phyloP scores from a whole-genome alignment of 2,113 vertebrate genomes.

The Machaerirhynchus nigripectus region DNA sequence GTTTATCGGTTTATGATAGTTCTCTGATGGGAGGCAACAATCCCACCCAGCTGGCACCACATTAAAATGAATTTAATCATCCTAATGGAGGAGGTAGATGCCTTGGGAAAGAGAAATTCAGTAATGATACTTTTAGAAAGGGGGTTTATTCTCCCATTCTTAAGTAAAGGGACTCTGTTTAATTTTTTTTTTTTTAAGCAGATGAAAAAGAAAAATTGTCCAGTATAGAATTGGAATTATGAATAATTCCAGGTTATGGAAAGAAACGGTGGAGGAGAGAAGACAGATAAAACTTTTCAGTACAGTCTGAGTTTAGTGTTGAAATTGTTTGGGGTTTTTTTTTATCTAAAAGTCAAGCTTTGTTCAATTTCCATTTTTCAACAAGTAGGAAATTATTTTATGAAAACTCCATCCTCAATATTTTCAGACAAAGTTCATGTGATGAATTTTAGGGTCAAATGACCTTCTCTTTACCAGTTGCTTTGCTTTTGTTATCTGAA shows the following conservation, averaged over 20 bases:
- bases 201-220: background rate
- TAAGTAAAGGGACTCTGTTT: background rate
- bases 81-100: slow-evolving; percentile 13
- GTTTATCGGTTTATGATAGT: slow-evolving; percentile 51
- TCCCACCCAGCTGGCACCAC: slow-evolving; percentile 44
- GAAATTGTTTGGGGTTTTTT: background rate
- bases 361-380: background rate
- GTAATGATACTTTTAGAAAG: slow-evolving; percentile 1
- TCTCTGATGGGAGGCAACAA: slow-evolving; percentile 59
- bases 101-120: slow-evolving; percentile 57
- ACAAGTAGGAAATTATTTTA: background rate
- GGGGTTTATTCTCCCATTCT: background rate
- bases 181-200: background rate
- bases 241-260: background rate
- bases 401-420: background rate
- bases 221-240: background rate
- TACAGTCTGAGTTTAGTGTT: background rate
- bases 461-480: background rate
- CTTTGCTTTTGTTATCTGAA: background rate
- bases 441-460: background rate
- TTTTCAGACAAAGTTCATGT: background rate
- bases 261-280: background rate
- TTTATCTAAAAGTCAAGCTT: background rate
- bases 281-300: background rate
- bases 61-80: slow-evolving; percentile 74